phyloP scores from a whole-genome alignment of 2,113 vertebrate genomes.

The Sporophila hypoxantha region DNA sequence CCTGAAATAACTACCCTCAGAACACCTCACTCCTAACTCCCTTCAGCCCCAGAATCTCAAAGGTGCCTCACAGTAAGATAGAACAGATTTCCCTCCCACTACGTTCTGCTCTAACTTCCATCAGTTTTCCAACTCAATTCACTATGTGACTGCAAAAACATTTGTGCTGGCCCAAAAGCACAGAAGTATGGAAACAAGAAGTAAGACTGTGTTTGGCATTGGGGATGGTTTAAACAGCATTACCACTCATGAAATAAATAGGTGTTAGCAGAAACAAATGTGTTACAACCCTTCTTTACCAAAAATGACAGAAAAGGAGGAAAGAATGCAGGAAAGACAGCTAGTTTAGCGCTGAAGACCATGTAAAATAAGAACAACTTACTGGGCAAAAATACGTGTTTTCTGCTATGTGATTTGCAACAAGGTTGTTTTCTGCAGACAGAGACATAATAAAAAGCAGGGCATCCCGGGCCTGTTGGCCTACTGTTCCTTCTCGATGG shows the following conservation, averaged over 20 bases:
- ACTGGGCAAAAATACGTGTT: conserved; percentile 98
- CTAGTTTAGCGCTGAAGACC: neutral
- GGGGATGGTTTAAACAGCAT: neutral
- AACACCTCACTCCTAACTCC: neutral
- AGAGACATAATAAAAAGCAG: conserved; percentile 94
- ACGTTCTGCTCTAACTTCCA: neutral
- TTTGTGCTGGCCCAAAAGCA: neutral
- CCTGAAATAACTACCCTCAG: neutral
- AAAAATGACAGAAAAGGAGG: neutral
- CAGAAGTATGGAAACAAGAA: neutral
- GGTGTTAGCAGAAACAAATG: neutral
- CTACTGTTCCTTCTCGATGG: conserved; percentile 89
- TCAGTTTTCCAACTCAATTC: neutral
- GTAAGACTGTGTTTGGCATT: neutral
- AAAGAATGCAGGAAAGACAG: neutral
- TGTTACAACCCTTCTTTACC: neutral
- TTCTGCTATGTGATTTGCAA: conserved; percentile 87
- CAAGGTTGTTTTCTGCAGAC: conserved; percentile 88
- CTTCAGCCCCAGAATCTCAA: neutral
- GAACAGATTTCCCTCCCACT: neutral
- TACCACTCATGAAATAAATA: neutral
- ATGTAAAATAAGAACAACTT: conserved; percentile 48
- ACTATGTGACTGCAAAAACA: neutral
- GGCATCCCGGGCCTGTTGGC: conserved; percentile 91
- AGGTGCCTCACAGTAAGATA: neutral